These are phyloP conservation scores for Sebastes trivittatus DNA, from an alignment of 2,797 vertebrate species.

Conservation along the genomic window DNA sequence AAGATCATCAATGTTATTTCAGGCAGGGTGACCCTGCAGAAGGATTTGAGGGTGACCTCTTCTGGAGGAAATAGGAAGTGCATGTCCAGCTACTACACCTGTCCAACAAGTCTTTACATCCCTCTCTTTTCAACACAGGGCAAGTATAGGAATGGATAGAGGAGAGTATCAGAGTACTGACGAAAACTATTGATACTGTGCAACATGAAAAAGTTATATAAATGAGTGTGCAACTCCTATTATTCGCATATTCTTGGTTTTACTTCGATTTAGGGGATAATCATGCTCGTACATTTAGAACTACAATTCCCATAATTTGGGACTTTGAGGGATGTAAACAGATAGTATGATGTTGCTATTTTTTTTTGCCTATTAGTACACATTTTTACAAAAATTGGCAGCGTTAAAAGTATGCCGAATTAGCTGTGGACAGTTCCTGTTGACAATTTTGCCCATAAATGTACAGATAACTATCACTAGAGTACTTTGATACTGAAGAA, in stretches of 20 bases:
- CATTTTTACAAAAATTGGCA: neutral
- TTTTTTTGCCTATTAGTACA: neutral
- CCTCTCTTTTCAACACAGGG: neutral
- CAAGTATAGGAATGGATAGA: neutral
- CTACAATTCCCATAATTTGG: neutral
- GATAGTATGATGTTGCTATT: neutral
- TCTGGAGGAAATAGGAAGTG: constrained; percentile 35
- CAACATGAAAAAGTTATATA: neutral
- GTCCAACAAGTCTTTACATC: neutral
- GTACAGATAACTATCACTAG: neutral
- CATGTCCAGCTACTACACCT: neutral
- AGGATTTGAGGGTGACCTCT: constrained; percentile 45
- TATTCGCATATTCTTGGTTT: neutral
- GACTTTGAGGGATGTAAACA: neutral
- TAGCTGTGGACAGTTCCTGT: neutral
- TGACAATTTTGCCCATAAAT: neutral
- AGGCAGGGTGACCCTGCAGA: neutral
- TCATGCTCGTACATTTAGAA: neutral
- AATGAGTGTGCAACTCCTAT: neutral
- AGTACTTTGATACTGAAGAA: neutral
- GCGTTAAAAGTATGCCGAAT: neutral
- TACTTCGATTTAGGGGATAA: neutral
- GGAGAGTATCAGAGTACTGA: neutral
- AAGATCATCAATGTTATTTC: neutral
- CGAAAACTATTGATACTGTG: neutral